Evolutionary conservation across 2,888 invertebrate species (phyloP).

Genomic region (Mimas tiliae): DNA sequence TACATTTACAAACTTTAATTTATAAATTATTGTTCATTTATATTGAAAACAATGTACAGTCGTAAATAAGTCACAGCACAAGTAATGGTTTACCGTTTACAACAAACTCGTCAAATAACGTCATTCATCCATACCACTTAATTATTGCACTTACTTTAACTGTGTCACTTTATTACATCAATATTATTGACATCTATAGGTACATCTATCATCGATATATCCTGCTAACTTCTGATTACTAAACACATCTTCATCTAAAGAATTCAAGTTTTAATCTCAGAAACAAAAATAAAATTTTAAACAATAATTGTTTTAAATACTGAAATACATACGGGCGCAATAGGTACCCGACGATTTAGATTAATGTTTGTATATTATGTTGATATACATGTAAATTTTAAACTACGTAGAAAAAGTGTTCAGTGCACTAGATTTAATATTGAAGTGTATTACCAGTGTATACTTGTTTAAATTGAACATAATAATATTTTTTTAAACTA

Average conservation of each 20-base stretch:
- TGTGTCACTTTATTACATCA: constrained; percentile 32
- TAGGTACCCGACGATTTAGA: constrained; percentile 16
- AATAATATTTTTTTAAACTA: constrained; percentile 52
- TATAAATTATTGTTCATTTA: constrained; percentile 22
- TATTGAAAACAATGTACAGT: constrained; percentile 21
- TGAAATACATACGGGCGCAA: constrained; percentile 18
- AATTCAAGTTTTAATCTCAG: constrained; percentile 34
- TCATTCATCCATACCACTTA: constrained; percentile 32
- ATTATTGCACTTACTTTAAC: constrained; percentile 40
- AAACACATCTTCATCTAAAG: constrained; percentile 6
- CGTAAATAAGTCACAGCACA: constrained; percentile 44
- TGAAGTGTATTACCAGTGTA: constrained; percentile 58
- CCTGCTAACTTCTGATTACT: not conserved
- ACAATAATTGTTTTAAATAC: constrained; percentile 2
- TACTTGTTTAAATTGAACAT: constrained; percentile 52
- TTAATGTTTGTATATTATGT: constrained; percentile 17
- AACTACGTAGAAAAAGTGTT: constrained; percentile 62
- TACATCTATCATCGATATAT: not conserved
- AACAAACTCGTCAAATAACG: constrained; percentile 34
- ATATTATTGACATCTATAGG: not conserved
- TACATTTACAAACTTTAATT: not conserved
- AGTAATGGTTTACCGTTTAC: constrained; percentile 41
- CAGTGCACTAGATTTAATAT: constrained; percentile 61
- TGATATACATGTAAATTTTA: constrained; percentile 27
- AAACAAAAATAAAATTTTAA: constrained; percentile 11